These are phyloP conservation scores for Sterna hirundo DNA, from an alignment of 2,113 vertebrate genomes.

Conservation along the genomic window DNA sequence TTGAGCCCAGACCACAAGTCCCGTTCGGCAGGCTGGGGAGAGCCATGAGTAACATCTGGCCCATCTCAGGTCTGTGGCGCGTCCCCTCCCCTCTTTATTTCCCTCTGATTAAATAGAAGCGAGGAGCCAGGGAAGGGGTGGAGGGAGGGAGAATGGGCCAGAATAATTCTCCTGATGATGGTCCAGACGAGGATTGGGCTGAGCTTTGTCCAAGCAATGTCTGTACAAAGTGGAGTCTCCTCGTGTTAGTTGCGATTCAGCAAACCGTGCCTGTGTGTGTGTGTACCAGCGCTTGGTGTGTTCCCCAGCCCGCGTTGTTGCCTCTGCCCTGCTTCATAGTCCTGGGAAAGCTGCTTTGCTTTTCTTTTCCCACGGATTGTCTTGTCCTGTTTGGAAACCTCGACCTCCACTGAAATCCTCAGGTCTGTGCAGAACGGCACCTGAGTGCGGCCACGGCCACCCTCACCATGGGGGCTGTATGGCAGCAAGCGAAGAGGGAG, in stretches of 20 bases:
- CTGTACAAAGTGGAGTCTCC: not conserved
- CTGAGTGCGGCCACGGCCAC: not conserved
- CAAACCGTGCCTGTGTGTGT: too few relatives aligned
- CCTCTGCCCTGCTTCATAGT: not conserved
- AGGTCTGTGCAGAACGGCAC: not conserved
- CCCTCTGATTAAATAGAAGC: not conserved
- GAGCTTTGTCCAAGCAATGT: not conserved
- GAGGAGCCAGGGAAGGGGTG: not conserved
- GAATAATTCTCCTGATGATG: not conserved
- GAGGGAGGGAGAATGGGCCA: not conserved
- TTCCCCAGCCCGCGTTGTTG: not conserved
- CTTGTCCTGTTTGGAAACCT: not conserved
- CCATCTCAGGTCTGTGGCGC: not conserved
- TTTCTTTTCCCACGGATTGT: not conserved
- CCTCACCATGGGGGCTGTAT: accelerated
- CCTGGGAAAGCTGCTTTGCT: not conserved
- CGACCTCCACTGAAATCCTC: too few relatives aligned
- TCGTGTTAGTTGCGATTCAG: not conserved
- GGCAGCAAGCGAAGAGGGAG: not conserved
- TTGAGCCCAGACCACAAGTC: not conserved
- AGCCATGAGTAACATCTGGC: not conserved
- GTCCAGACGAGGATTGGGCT: not conserved
- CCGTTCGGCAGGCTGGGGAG: not conserved
- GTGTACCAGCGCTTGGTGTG: too few relatives aligned
- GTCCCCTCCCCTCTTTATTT: not conserved